Base-by-base conservation (phyloP, 2,113 vertebrate species). In the Glaucomys volans region DNA sequence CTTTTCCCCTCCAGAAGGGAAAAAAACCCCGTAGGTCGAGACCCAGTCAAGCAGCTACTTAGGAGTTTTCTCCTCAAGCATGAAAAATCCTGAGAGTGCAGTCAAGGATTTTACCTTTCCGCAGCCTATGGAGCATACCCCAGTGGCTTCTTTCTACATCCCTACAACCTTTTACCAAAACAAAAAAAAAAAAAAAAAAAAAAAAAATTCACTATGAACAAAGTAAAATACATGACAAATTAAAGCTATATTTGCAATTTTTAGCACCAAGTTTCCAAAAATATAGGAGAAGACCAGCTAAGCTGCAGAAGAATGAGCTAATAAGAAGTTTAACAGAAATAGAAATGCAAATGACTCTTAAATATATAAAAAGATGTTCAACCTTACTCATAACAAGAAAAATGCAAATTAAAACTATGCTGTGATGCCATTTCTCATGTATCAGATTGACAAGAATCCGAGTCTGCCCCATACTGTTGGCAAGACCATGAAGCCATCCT, bases 191-290 rank as follows among this genome's bases (percentile, higher is more conserved):
- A n/a, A n/a, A n/a, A n/a, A n/a, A n/a, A n/a, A n/a, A n/a, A n/a
- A n/a, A 76, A 92, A 87, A 52, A 64, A 76, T 11, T 52, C 26
- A 91, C 9, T 47, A 12, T 54, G 62, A 87, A 28, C n/a, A 90
- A 89, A 91, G 79, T 92, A 82, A 96, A 96, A n/a, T 91, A 47
- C 40, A 82, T 42, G 14, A 44, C 50, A 93, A 85, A 79, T 28
- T 90, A 30, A 92, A 81, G 85, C 57, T 54, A 82, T 52, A 64
- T 47, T 96, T 94, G 77, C 28, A 59, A 82, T 88, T 79, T 93
- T 44, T 82, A 72, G 91, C 83, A 79, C 59, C 50, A 57, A 72
- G 35, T 62, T 97, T 86, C 57, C 54, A 91, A 88, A 97, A 96
- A 50, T 87, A 87, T 92, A 83, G 66, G 94, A 66, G 35, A 89